Evolutionary conservation across 2,113 vertebrate species (phyloP), one percentile per base, ranked within the genome.

Genomic region (Phaethornis superciliosus): DNA sequence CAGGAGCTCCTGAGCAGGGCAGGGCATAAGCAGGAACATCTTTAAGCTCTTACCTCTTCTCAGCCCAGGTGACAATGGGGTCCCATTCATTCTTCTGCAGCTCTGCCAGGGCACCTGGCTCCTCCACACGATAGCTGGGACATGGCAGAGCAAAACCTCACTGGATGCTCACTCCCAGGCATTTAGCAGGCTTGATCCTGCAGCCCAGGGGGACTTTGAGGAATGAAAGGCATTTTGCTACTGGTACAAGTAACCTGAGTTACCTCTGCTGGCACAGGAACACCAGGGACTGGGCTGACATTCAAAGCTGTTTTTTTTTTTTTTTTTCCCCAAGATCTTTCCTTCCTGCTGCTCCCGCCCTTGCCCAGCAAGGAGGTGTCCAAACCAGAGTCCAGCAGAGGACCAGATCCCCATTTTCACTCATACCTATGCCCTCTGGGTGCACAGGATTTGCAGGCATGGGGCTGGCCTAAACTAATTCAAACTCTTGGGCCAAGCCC

Each of bases 51-150:
- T 88, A 99, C 99, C 99, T 98, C 74, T 98, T 97, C 96, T 99
- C 98, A 54, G 98, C 99, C 99, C 99, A 99, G 12, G 98, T 56
- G 2, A 99, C 95, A 65, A 99, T 77, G 1, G 99, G 99, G 86
- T 99, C 99, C 99, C 99, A 99, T 70, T 99, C 99, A 30, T 98
- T 98, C 94, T 96, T 99, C 95, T 99, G 99, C 58, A 99, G 98
- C 85, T 99, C 99, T 62, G 99, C 99, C 97, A 99, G 97, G 51
- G 96, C 98, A 10, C 97, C 76, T 11, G 99, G 99, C 30, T 99
- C 99, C 64, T 99, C 99, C 59, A 99, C 98, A 93, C 99, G 99
- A 97, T 99, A 99, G 97, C 99, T 99, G 90, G 81, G 89, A 95
- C 44, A 71, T 84, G 54, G 72, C 37, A 46, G 92, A 96, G 97